Percentiles rank a stretch among this genome's conserved stretches.
phyloP scores from a whole-genome alignment of 2,888 invertebrate genomes.

The Ichneumoninae sp. region DNA sequence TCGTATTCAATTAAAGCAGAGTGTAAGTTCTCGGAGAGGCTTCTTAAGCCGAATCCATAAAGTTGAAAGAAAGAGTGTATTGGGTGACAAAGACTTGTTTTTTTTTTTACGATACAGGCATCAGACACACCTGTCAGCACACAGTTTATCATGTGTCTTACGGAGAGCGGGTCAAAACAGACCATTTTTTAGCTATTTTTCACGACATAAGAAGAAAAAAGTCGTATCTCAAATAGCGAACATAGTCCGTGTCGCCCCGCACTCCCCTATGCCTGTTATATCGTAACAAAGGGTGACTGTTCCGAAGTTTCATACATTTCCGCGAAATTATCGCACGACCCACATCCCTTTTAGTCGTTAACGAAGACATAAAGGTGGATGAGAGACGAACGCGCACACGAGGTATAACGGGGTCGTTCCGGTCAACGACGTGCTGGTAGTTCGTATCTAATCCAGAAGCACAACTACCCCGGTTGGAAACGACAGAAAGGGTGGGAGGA shows the following conservation, averaged over 20 bases:
- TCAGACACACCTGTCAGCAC: slow-evolving; percentile 13
- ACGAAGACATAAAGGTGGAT: slow-evolving; percentile 23
- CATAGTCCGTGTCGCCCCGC: not conserved
- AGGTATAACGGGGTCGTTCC: slow-evolving; percentile 13
- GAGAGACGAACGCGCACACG: slow-evolving; percentile 16
- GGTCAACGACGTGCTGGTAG: slow-evolving; percentile 34
- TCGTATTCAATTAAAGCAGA: slow-evolving; percentile 36
- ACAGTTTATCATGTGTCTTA: not conserved
- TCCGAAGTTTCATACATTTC: not conserved
- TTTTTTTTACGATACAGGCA: slow-evolving; percentile 9
- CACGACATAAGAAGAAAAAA: too few relatives aligned
- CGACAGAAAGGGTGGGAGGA: not conserved
- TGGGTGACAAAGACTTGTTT: slow-evolving; percentile 31
- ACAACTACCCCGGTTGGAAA: slow-evolving; percentile 8
- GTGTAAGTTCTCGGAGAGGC: slow-evolving; percentile 41
- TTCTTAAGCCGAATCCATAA: slow-evolving; percentile 64
- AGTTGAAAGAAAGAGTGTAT: slow-evolving; percentile 40
- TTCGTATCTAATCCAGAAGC: slow-evolving; percentile 33
- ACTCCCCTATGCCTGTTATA: not conserved
- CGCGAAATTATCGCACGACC: slow-evolving; percentile 29
- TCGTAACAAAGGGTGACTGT: slow-evolving; percentile 24
- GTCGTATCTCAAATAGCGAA: too few relatives aligned
- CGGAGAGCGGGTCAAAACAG: too few relatives aligned
- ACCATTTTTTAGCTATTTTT: too few relatives aligned
- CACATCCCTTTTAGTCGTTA: slow-evolving; percentile 39